Evolutionary conservation across 2,113 vertebrate species (phyloP).

Genomic region (Cromileptes altivelis): DNA sequence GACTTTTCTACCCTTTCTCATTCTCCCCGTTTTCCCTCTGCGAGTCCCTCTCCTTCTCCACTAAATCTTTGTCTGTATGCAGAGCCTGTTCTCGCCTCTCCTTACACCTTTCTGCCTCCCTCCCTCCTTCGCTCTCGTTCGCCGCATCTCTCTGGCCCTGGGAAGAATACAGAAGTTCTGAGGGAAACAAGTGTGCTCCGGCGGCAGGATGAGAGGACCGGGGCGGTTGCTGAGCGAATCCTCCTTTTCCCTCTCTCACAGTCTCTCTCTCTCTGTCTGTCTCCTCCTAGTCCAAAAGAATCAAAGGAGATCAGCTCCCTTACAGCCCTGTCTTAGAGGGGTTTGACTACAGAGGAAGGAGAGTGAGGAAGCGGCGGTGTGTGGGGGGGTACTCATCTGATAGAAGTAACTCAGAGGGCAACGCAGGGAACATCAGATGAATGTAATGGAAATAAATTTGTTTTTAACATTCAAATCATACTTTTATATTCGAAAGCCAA

Average conservation of each 20-base stretch:
- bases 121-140: not conserved
- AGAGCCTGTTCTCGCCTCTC: slow-evolving; percentile 38
- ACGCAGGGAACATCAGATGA: slow-evolving; percentile 29
- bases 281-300: slow-evolving; percentile 69
- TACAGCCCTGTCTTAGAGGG: slow-evolving; percentile 69
- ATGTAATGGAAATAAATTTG: slow-evolving; percentile 33
- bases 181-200: slow-evolving; percentile 57
- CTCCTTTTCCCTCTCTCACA: slow-evolving; percentile 32
- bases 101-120: slow-evolving; percentile 44
- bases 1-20: slow-evolving; percentile 40
- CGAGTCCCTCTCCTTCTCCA: slow-evolving; percentile 18
- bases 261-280: slow-evolving; percentile 30
- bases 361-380: slow-evolving; percentile 33
- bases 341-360: slow-evolving; percentile 70
- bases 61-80: slow-evolving; percentile 55
- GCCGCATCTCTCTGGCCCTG: slow-evolving; percentile 46
- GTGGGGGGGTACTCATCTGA: slow-evolving; percentile 36
- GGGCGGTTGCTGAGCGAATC: slow-evolving; percentile 50
- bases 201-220: slow-evolving; percentile 57
- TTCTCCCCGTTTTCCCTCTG: slow-evolving; percentile 4
- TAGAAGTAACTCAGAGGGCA: slow-evolving; percentile 73
- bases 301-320: slow-evolving; percentile 75
- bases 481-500: slow-evolving; percentile 11
- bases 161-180: slow-evolving; percentile 73
- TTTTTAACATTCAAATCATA: not conserved